Conservation (phyloP, 2,113 vertebrate species). For the Mobula birostris region DNA sequence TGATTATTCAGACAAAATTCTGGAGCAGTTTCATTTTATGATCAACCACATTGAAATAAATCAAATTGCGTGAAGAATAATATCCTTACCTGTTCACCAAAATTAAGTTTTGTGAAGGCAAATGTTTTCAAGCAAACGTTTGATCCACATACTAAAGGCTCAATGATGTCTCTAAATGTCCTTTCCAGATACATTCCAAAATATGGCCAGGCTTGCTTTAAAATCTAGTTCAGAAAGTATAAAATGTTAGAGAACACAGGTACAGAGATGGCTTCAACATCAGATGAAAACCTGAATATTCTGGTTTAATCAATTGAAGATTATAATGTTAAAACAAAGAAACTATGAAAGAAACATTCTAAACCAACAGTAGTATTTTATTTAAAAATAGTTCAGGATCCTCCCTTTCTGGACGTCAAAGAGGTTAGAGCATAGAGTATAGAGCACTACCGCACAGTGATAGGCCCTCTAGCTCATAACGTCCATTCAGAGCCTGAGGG, state of each 20-base stretch:
- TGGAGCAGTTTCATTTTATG: background rate
- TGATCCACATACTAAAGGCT: conserved; percentile 69
- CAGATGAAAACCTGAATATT: background rate
- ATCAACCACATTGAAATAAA: background rate
- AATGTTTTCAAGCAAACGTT: conserved; percentile 73
- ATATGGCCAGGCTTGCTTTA: conserved; percentile 88
- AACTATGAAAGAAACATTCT: background rate
- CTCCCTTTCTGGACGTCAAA: background rate
- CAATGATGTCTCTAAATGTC: conserved; percentile 73
- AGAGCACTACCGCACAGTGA: too few species aligned
- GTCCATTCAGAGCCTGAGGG: too few species aligned
- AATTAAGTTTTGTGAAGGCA: conserved; percentile 81
- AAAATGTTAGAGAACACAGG: background rate
- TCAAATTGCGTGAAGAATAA: background rate
- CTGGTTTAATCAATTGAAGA: background rate
- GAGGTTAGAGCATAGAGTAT: too few species aligned
- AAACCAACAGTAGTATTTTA: background rate
- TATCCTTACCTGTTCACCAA: conserved; percentile 71
- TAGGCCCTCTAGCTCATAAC: too few species aligned
- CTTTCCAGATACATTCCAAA: conserved; percentile 86
- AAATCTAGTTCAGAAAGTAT: conserved; percentile 56
- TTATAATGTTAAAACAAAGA: background rate
- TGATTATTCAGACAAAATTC: background rate
- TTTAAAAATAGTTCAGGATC: background rate
- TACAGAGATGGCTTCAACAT: too few species aligned